Base-by-base conservation (phyloP, 2,888 invertebrate species). In the Trichogramma dendrolimi region DNA sequence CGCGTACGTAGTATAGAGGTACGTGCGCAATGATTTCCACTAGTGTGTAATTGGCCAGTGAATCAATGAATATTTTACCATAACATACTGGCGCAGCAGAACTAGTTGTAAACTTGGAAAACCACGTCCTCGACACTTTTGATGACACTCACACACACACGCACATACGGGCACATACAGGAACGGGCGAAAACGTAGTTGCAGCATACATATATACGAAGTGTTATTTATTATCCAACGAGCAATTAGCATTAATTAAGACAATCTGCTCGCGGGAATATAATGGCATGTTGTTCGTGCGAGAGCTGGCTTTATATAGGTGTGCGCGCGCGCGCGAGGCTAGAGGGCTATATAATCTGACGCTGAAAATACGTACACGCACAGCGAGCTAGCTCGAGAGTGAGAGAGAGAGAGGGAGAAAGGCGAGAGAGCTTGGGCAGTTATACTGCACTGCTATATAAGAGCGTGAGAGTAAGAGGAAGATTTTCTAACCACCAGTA, bases 231-330 rank as follows among this genome's bases (percentile, higher is more conserved):
- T 75, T 75, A 75, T 72, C 71, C 57, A 71, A 8, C 43, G 68
- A 71, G 73, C 72, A 76, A 77, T 77, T 76, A 76, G 73, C 76
- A 76, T 76, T 75, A 76, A 77, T 77, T 77, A 76, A 72, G 71
- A 71, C 71, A 75, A 76, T 76, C 74, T 75, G 74, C 69, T 60
- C 44, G 55, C 38, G 44, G 27, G 27, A 27, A 27, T 27, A 27
- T 27, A 27, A 27, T 27, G 27, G 27, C 27, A 27, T 27, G 27
- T 27, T 27, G 27, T 27, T 27, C 27, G 27, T 27, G 27, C 27
- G 27, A 27, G 27, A 27, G 27, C 27, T 27, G 27, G 27, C 27
- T 27, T 27, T 27, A 27, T 27, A 27, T 27, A 27, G 27, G 2
- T 27, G 27, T 27, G 27, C 27, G 27, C 27, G 14, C 14, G 14